phyloP scores from a whole-genome alignment of 2,888 invertebrate genomes.

The Trachelus tabidus region DNA sequence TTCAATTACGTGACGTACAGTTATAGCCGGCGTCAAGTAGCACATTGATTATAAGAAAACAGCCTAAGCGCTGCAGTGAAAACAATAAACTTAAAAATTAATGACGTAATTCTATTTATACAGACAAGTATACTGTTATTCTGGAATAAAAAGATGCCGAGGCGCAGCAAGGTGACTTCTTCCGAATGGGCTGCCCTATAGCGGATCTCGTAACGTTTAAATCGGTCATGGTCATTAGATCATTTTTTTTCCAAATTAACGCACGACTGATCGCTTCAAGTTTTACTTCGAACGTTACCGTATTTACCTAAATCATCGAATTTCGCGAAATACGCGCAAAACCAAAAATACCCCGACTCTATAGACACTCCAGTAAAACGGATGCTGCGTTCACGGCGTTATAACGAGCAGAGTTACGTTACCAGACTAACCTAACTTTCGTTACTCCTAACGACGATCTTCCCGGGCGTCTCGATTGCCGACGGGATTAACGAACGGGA shows the following conservation, averaged over 20 bases:
- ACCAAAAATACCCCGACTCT: not conserved
- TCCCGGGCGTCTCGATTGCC: not conserved
- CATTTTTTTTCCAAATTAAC: not conserved
- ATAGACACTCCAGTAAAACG: not conserved
- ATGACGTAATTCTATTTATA: not conserved
- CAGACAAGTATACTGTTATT: not conserved
- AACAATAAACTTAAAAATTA: not conserved
- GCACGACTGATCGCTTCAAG: not conserved
- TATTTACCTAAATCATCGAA: not conserved
- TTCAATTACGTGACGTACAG: not conserved
- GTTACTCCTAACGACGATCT: not conserved
- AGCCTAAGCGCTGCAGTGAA: not conserved
- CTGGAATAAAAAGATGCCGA: not conserved
- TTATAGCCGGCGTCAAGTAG: not conserved
- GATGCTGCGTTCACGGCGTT: not conserved
- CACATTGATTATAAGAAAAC: not conserved
- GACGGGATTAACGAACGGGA: not conserved
- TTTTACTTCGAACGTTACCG: not conserved
- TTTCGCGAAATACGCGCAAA: not conserved
- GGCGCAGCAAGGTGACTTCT: not conserved
- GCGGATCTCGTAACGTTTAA: constrained; percentile 24
- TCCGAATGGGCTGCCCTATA: not conserved
- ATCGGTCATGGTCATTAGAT: constrained; percentile 26
- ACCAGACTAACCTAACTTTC: not conserved
- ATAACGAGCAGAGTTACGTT: not conserved